Evolutionary conservation across 2,888 invertebrate species (phyloP).

Genomic region (Netelia fuscicornis): DNA sequence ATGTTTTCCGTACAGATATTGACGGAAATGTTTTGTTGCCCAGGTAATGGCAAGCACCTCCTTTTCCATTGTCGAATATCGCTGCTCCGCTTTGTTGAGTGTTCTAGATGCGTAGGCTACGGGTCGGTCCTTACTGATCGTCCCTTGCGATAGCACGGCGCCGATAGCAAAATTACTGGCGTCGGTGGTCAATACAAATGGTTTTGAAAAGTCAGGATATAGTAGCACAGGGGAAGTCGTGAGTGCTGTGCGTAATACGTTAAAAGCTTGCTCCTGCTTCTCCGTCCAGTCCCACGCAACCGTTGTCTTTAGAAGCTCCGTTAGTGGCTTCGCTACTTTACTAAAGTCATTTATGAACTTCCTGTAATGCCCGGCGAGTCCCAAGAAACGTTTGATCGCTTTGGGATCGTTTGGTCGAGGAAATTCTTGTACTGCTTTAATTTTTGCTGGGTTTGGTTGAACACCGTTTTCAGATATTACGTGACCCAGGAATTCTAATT

Average conservation of each 20-base stretch:
- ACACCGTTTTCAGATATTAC: not conserved
- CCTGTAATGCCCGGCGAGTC: not conserved
- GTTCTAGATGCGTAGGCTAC: constrained; percentile 27
- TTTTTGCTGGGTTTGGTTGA: not conserved
- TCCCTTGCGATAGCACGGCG: constrained; percentile 53
- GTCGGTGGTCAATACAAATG: constrained; percentile 51
- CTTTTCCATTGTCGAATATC: constrained; percentile 55
- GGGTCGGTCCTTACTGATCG: constrained; percentile 45
- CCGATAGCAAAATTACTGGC: constrained; percentile 33
- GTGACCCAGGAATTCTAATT: too few relatives aligned
- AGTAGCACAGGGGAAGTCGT: constrained; percentile 36
- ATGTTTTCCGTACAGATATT: constrained; percentile 62
- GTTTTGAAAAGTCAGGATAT: constrained; percentile 45
- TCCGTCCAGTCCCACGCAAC: not conserved
- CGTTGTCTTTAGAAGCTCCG: not conserved
- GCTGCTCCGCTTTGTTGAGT: constrained; percentile 42
- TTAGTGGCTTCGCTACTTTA: not conserved
- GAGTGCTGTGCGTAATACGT: constrained; percentile 7
- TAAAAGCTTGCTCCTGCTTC: constrained; percentile 37
- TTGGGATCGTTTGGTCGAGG: not conserved
- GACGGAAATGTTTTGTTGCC: constrained; percentile 58
- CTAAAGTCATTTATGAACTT: not conserved
- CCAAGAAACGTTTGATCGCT: not conserved
- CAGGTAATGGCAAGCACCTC: constrained; percentile 61
- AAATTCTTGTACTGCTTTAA: not conserved